phyloP scores from a whole-genome alignment of 2,888 invertebrate species.

The Seladonia tumulorum region DNA sequence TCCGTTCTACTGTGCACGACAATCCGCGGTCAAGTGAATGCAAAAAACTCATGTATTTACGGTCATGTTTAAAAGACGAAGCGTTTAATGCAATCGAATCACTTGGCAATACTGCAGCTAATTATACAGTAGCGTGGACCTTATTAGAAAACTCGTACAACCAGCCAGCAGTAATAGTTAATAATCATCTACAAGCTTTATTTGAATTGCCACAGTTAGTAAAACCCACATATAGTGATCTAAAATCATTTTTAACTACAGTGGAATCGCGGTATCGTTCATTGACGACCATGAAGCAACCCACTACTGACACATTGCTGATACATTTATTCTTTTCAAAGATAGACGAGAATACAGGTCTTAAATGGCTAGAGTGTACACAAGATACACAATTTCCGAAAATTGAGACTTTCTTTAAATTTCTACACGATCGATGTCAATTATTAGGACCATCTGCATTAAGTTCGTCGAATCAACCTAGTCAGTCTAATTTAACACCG shows the following conservation, averaged over 20 bases:
- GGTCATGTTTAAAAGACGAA: conserved; percentile 21
- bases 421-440: not conserved
- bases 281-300: no score
- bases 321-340: no score
- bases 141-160: conserved; percentile 18
- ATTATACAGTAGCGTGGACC: conserved; percentile 23
- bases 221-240: no score
- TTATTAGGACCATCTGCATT: not conserved
- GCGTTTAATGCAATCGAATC: not conserved
- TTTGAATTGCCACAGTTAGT: no score
- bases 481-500: not conserved
- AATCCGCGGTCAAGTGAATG: not conserved
- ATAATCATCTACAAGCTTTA: no score
- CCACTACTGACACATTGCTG: no score
- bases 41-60: conserved; percentile 16
- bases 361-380: no score
- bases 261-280: no score
- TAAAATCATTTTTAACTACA: no score
- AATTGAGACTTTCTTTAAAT: not conserved
- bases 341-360: no score
- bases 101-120: conserved; percentile 7
- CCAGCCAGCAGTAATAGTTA: no score
- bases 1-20: not conserved
- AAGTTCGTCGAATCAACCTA: no score
- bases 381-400: not conserved